Evolutionary conservation across 2,888 invertebrate species (phyloP).

Genomic region (Coenonympha glycerion): DNA sequence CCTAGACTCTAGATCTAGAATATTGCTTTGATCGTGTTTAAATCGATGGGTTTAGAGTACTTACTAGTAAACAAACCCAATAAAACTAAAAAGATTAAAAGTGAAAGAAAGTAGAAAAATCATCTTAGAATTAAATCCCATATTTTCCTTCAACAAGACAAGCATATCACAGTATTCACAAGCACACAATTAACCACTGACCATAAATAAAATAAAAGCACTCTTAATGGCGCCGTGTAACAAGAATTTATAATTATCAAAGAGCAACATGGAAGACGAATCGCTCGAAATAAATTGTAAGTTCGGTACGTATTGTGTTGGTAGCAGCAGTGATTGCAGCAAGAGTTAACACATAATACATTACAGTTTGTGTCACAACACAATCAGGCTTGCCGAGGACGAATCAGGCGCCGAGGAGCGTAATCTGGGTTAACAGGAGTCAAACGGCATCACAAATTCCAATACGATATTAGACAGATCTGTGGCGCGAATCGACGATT

Average conservation of each 20-base stretch:
- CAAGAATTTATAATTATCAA: constrained; percentile 12
- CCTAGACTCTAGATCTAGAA: no score
- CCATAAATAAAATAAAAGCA: constrained; percentile 8
- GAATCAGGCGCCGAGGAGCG: constrained; percentile 76
- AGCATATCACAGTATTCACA: not conserved
- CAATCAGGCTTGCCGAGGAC: constrained; percentile 73
- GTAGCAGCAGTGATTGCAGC: constrained; percentile 72
- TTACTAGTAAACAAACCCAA: no score
- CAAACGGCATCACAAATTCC: constrained; percentile 83
- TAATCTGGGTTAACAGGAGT: constrained; percentile 86
- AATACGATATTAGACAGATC: constrained; percentile 78
- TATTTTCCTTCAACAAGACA: not conserved
- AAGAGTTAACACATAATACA: constrained; percentile 77
- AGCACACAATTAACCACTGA: constrained; percentile 9
- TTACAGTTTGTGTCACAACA: constrained; percentile 77
- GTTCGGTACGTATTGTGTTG: constrained; percentile 68
- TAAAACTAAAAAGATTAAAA: no score
- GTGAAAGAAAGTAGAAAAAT: no score
- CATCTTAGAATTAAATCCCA: not conserved
- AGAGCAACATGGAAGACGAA: constrained; percentile 25
- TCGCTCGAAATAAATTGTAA: constrained; percentile 57
- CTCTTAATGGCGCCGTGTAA: not conserved
- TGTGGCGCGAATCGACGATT: constrained; percentile 73
- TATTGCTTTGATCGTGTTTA: no score
- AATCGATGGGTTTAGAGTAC: no score